phyloP scores from a whole-genome alignment of 2,888 invertebrate genomes.

The Dynastes maya region DNA sequence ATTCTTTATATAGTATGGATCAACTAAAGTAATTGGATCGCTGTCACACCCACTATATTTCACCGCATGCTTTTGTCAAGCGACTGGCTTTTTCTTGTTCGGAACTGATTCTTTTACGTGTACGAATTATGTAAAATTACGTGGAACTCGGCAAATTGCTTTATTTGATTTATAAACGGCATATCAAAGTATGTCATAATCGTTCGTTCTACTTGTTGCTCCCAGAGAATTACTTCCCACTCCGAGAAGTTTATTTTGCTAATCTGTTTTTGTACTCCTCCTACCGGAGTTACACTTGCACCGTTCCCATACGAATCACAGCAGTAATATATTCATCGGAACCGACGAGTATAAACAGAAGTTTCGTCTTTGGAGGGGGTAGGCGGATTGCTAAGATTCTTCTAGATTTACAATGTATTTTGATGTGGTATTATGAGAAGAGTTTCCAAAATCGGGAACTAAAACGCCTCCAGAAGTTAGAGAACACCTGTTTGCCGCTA shows the following conservation, averaged over 20 bases:
- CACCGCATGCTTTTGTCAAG: no score
- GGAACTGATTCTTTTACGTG: no score
- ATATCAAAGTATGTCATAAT: not conserved
- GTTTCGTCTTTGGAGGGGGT: not conserved
- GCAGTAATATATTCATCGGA: not conserved
- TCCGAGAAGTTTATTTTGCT: slow-evolving; percentile 5
- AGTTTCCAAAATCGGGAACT: no score
- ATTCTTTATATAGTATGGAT: slow-evolving; percentile 2
- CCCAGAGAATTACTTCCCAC: not conserved
- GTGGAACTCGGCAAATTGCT: no score
- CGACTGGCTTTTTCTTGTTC: no score
- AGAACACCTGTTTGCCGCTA: no score
- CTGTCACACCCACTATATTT: slow-evolving; percentile 17
- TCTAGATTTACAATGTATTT: no score
- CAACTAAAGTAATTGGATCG: not conserved
- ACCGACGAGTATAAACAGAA: not conserved
- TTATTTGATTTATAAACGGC: not conserved
- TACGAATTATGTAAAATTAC: no score
- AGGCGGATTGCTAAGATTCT: no score
- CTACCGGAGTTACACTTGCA: not conserved
- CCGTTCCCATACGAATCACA: not conserved
- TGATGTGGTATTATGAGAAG: no score
- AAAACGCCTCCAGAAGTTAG: no score
- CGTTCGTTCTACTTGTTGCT: no score
- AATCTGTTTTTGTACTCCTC: slow-evolving; percentile 18